Conservation (phyloP, 1,140 invertebrate genomes). For the Drosophila kanapiae region DNA sequence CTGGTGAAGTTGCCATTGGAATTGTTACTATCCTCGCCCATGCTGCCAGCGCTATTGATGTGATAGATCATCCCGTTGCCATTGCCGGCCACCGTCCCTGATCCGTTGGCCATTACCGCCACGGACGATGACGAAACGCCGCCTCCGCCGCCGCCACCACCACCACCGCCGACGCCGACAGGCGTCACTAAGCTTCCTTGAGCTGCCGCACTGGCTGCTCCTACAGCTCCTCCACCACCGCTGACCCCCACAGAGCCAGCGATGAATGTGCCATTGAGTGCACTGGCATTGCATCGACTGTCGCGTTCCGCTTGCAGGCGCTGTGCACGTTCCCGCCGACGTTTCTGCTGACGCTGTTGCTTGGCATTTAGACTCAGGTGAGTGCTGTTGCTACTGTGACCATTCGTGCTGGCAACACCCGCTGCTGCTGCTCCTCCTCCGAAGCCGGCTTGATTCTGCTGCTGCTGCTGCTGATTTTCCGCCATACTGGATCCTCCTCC, state of each 20-base stretch:
- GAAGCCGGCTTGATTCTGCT: conserved; percentile 17
- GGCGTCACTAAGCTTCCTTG: conserved; percentile 10
- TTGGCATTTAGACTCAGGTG: conserved; percentile 85
- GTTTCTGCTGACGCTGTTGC: conserved; percentile 93
- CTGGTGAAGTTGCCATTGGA: conserved; percentile 83
- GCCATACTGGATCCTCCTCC: not conserved
- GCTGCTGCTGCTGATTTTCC: conserved; percentile 7
- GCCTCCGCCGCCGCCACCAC: conserved; percentile 19
- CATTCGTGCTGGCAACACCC: conserved; percentile 43
- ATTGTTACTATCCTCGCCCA: conserved; percentile 84
- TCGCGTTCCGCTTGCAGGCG: conserved; percentile 92
- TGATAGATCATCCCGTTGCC: conserved; percentile 67
- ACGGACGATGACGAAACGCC: conserved; percentile 75
- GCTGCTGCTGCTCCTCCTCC: conserved; percentile 23
- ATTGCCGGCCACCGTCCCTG: conserved; percentile 51
- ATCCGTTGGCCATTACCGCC: conserved; percentile 86
- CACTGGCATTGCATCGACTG: conserved; percentile 66
- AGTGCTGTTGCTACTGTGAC: conserved; percentile 54
- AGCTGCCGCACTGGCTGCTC: conserved; percentile 9
- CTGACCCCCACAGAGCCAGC: conserved; percentile 43
- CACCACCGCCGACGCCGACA: conserved; percentile 14
- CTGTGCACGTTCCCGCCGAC: conserved; percentile 93
- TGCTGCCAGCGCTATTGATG: conserved; percentile 79
- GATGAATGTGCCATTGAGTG: conserved; percentile 50
- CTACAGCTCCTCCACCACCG: conserved; percentile 76